Conservation (phyloP, 2,888 invertebrate genomes). For the Trichopria drosophilae region DNA sequence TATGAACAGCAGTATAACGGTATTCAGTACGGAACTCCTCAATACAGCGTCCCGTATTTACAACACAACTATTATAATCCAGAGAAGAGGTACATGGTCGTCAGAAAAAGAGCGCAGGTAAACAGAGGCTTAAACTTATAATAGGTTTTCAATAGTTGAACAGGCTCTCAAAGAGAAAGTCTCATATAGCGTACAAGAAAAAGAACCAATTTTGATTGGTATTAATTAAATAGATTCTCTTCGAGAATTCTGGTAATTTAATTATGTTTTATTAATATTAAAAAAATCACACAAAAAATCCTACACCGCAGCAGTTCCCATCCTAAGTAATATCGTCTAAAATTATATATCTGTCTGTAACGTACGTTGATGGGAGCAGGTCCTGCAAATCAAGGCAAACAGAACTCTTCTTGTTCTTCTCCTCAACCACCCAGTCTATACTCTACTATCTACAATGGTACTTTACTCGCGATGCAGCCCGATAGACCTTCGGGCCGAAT, state of each 20-base stretch:
- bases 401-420: too few relatives aligned
- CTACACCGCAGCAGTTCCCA: not conserved
- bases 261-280: not conserved
- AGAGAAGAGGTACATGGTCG: conserved; percentile 52
- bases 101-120: conserved; percentile 53
- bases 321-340: too few relatives aligned
- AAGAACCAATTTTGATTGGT: conserved; percentile 5
- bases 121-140: conserved; percentile 20
- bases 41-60: conserved; percentile 46
- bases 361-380: too few relatives aligned
- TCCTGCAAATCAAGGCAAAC: too few relatives aligned
- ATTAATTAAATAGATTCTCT: too few relatives aligned
- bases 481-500: too few relatives aligned
- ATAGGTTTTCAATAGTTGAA: not conserved
- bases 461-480: too few relatives aligned
- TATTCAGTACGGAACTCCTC: conserved; percentile 42
- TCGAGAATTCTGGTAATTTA: not conserved
- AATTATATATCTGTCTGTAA: too few relatives aligned
- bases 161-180: not conserved
- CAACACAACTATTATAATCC: conserved; percentile 45
- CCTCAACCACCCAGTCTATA: too few relatives aligned
- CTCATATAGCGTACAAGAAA: too few relatives aligned
- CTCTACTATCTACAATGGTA: too few relatives aligned
- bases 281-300: not conserved
- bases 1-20: conserved; percentile 45